phyloP scores from a whole-genome alignment of 2,113 vertebrate species.

The Thalassarche chlororhynchos region DNA sequence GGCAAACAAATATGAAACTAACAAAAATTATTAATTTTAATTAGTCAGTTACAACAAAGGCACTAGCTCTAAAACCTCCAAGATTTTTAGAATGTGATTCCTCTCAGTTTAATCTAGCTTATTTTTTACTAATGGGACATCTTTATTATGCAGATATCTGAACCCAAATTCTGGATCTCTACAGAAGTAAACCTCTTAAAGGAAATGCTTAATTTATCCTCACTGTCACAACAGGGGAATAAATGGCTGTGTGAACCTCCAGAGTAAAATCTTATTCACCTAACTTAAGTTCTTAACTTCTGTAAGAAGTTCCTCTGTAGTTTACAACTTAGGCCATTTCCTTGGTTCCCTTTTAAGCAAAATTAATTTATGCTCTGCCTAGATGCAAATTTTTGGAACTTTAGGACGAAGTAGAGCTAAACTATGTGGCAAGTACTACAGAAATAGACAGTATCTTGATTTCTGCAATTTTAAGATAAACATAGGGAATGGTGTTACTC shows the following conservation, averaged over 20 bases:
- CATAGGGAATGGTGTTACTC: neutral
- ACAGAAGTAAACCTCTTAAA: neutral
- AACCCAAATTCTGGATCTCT: neutral
- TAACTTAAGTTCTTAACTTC: neutral
- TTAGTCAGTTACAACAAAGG: neutral
- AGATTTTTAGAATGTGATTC: neutral
- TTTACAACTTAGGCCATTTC: neutral
- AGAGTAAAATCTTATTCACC: neutral
- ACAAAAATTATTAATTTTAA: neutral
- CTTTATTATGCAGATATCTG: neutral
- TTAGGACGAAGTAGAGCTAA: neutral
- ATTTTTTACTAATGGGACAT: neutral
- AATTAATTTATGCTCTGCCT: neutral
- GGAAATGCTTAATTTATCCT: neutral
- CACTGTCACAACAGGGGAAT: neutral
- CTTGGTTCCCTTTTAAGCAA: neutral
- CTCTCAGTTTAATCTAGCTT: neutral
- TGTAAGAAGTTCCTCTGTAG: neutral
- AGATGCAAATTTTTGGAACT: neutral
- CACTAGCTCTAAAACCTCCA: neutral
- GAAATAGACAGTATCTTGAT: neutral
- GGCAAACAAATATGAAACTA: neutral
- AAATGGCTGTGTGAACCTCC: neutral
- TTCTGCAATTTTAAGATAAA: constrained; percentile 3
- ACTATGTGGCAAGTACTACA: neutral